Base-by-base conservation (phyloP, 2,888 invertebrate genomes). In the Athripsodes cinereus region DNA sequence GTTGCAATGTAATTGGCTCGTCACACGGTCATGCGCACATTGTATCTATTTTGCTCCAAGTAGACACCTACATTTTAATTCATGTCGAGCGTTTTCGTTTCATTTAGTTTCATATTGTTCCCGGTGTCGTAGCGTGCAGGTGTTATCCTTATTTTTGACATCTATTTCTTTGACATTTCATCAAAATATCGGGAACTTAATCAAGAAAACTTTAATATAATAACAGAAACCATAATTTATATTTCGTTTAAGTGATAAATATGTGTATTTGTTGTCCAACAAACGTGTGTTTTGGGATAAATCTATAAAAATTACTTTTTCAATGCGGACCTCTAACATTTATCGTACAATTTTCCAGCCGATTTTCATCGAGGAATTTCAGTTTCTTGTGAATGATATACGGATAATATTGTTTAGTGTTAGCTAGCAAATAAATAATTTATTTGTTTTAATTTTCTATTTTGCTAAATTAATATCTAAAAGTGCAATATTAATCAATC, bases 341-440 rank as follows among this genome's bases (percentile, higher is more conserved):
- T 8, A 40, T n/a, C 40, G 40, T 40, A 16, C 18, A 19, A 52
- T 50, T 26, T 50, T 26, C 13, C 26, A 22, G 50, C n/a, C 56
- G 44, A 49, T 55, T 59, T 52, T 52, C 52, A 52, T 56, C 53
- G 40, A 53, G 52, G 50, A 48, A 21, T 8, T 21, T 22, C 49
- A 22, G 53, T 48, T 48, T 40, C 48, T 40, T 40, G 35, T 55
- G 50, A 55, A 50, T 55, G 55, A 55, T 11, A 50, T 40, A 40
- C 40, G 40, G 40, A 40, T 40, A 40, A 40, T 40, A 16, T 40
- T 16, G 13, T 40, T 40, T 16, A 40, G 40, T 40, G 40, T 40
- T 40, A 40, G 40, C 13, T 40, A 40, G 40, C 13, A 13, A 40
- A 40, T 3, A 13, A 16, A 13, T 40, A 8, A n/a, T 40, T 26